Base-by-base conservation (phyloP, 2,113 vertebrate species). In the Nymphicus hollandicus region DNA sequence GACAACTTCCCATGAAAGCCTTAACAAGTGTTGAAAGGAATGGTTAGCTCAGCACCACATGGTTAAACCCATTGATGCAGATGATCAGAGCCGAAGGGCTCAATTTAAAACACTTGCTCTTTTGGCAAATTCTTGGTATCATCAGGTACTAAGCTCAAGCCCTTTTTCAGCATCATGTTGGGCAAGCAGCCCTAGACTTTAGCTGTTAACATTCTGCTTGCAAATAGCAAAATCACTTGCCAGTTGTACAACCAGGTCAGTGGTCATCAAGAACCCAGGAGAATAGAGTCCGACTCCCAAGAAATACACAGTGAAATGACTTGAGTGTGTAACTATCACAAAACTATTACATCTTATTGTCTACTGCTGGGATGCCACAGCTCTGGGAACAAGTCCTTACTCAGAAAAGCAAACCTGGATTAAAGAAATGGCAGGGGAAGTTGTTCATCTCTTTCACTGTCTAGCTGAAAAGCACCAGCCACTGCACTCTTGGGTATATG, bases 301-400 rank as follows among this genome's bases (percentile, higher is more conserved):
- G 17, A 27, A 81, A 44, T 27, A 37, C 33, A n/a, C 23, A n/a
- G 4, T 12, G n/a, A 37, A 66, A 41, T 31, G 19, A 53, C 9
- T 6, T 8, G 10, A 50, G 12, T 7, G 3, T 2, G 0, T 15
- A 66, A 44, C 50, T 53, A 3, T 23, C 17, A 12, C 10, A 11
- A 17, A 65, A 39, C 8, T 33, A 5, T 23, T 52, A 10, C 1
- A 43, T 10, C 33, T 37, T 17, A 9, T 37, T 52, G 22, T 8
- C 85, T 37, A 6, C 4, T 35, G 44, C 74, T 56, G 37, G 43
- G 44, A 69, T 52, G 41, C 61, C 53, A 56, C 7, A 52, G 47
- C 56, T 91, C 43, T 37, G 14, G 31, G 10, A 87, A 44, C 10
- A 39, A 58, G 16, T 74, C 65, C 61, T 76, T 46, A 17, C 41